These are phyloP conservation scores for Iphiclides podalirius DNA, from an alignment of 2,888 invertebrate species.

Conservation along the genomic window DNA sequence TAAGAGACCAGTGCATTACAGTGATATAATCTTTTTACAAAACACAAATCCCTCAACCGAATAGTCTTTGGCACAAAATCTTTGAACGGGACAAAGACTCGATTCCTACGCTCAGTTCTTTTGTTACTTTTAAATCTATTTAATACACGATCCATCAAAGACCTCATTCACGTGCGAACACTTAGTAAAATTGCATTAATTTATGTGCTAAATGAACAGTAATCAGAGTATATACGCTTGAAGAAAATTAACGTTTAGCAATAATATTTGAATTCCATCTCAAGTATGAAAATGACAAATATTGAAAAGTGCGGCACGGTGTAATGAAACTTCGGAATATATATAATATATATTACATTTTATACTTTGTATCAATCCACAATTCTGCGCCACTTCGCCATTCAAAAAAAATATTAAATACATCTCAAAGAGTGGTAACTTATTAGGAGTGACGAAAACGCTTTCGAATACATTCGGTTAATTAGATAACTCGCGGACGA, in stretches of 20 bases:
- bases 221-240: neutral
- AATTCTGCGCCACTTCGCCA: neutral
- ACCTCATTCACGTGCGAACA: constrained; percentile 18
- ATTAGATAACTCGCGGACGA: too few relatives aligned
- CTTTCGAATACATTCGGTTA: neutral
- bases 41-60: constrained; percentile 55
- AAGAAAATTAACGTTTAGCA: constrained; percentile 1
- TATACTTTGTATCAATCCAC: neutral
- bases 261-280: too few relatives aligned
- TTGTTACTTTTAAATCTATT: constrained; percentile 49
- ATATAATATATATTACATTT: neutral
- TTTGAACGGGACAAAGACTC: constrained; percentile 77
- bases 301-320: neutral
- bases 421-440: constrained; percentile 14
- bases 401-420: neutral
- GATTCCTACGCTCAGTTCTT: constrained; percentile 65
- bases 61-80: constrained; percentile 79
- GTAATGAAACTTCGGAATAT: neutral
- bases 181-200: neutral
- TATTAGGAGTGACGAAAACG: neutral
- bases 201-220: neutral
- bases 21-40: constrained; percentile 49
- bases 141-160: constrained; percentile 41
- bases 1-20: constrained; percentile 76
- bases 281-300: too few relatives aligned